These are phyloP conservation scores for Actenoides lindsayi DNA, from an alignment of 2,113 vertebrate genomes.

Conservation along the genomic window DNA sequence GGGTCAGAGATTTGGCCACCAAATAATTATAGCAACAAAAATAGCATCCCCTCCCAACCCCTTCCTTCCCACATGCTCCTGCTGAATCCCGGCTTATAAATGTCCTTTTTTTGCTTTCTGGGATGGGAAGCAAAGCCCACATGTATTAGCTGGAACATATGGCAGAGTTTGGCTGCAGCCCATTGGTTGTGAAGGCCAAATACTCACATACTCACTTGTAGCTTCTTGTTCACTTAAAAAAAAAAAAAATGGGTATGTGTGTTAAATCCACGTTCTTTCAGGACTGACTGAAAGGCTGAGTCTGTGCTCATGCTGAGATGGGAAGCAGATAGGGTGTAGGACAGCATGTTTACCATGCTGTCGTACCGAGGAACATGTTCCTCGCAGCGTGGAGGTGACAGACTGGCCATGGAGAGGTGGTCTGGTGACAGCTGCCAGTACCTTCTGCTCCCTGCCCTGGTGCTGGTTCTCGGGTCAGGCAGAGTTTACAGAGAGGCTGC, in stretches of 20 bases:
- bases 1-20: conserved; percentile 47
- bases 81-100: conserved; percentile 41
- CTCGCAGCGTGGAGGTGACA: rapidly evolving
- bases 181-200: conserved; percentile 24
- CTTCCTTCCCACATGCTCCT: conserved; percentile 45
- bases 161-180: conserved; percentile 33
- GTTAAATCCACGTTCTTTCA: background rate
- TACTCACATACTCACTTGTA: background rate
- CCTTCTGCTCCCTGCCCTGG: background rate
- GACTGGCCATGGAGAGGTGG: background rate
- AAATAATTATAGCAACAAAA: conserved; percentile 51
- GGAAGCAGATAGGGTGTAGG: background rate
- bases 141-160: conserved; percentile 48
- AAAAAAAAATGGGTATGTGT: background rate
- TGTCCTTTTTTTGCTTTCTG: conserved; percentile 27
- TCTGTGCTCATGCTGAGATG: background rate
- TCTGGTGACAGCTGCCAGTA: background rate
- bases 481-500: background rate
- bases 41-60: conserved; percentile 37
- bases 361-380: rapidly evolving
- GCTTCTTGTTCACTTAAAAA: conserved; percentile 8
- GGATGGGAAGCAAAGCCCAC: conserved; percentile 49
- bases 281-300: conserved; percentile 20
- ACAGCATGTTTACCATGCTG: rapidly evolving
- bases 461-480: background rate